These are phyloP conservation scores for Diplogasteroides magnus DNA, from an alignment of 1,140 invertebrate species.

Conservation along the genomic window DNA sequence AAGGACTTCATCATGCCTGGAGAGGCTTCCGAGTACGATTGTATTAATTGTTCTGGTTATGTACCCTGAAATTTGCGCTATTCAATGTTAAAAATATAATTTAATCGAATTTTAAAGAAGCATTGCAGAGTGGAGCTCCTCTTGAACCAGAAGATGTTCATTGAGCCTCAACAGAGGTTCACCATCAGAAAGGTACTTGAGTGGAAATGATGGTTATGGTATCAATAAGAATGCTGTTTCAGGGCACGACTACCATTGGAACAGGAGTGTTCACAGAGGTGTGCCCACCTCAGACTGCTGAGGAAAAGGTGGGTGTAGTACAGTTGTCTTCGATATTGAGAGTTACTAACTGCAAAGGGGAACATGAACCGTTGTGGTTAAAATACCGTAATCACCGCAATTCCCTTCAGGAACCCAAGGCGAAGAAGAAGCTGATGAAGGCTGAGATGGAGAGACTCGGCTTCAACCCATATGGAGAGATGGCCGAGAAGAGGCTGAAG, in stretches of 20 bases:
- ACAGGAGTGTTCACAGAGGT: conserved; percentile 45
- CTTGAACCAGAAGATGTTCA: conserved; percentile 43
- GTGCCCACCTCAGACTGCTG: conserved; percentile 30
- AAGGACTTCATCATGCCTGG: conserved; percentile 56
- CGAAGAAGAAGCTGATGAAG: conserved; percentile 48
- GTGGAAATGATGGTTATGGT: too few relatives aligned
- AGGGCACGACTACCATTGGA: conserved; percentile 44
- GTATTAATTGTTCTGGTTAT: not conserved
- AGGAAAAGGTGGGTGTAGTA: conserved; percentile 35
- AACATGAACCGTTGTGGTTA: not conserved
- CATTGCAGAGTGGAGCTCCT: conserved; percentile 41
- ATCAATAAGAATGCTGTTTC: too few relatives aligned
- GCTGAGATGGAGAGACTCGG: conserved; percentile 46
- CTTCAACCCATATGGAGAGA: conserved; percentile 53
- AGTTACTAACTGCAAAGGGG: not conserved
- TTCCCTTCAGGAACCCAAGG: conserved; percentile 34
- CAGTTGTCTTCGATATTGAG: not conserved
- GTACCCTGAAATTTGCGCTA: not conserved
- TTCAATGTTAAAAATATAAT: not conserved
- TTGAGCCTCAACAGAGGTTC: conserved; percentile 53
- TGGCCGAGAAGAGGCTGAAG: conserved; percentile 42
- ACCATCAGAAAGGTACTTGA: conserved; percentile 50
- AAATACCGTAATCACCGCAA: not conserved
- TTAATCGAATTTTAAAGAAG: not conserved
- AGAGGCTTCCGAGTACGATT: conserved; percentile 47